These are phyloP conservation scores for Leptosomus discolor DNA, from an alignment of 2,113 vertebrate species.

Conservation along the genomic window DNA sequence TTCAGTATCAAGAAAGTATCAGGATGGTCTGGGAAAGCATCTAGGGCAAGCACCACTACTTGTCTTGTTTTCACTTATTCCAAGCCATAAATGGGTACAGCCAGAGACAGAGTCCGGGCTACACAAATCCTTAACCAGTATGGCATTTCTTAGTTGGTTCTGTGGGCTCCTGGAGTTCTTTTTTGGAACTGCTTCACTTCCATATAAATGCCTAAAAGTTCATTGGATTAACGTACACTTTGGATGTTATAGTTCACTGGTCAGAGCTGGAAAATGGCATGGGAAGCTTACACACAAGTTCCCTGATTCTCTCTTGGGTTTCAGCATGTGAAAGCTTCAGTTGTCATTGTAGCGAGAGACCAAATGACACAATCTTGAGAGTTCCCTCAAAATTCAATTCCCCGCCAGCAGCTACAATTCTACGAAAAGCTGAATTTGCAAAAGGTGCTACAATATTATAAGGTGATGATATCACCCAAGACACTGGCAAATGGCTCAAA, in stretches of 20 bases:
- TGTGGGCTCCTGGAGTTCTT: background rate
- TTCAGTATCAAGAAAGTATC: constrained; percentile 3
- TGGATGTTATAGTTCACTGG: background rate
- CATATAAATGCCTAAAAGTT: background rate
- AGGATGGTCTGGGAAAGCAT: constrained; percentile 11
- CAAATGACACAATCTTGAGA: background rate
- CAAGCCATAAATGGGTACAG: background rate
- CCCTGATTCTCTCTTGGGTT: background rate
- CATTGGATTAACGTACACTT: background rate
- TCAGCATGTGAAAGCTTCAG: background rate
- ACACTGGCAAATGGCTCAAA: background rate
- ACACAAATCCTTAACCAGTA: background rate
- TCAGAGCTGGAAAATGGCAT: background rate
- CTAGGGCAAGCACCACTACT: background rate
- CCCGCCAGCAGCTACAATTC: background rate
- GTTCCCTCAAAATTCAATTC: background rate
- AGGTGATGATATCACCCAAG: background rate
- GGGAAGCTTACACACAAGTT: background rate
- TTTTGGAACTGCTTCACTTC: background rate
- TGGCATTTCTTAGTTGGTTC: background rate
- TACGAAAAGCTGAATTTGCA: background rate
- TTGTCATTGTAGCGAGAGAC: background rate
- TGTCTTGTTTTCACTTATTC: constrained; percentile 20
- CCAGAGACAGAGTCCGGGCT: background rate
- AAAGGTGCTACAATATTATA: background rate